Evolutionary conservation across 2,113 vertebrate genomes (phyloP), one percentile per base, ranked within the genome.

Genomic region (Ovis aries): DNA sequence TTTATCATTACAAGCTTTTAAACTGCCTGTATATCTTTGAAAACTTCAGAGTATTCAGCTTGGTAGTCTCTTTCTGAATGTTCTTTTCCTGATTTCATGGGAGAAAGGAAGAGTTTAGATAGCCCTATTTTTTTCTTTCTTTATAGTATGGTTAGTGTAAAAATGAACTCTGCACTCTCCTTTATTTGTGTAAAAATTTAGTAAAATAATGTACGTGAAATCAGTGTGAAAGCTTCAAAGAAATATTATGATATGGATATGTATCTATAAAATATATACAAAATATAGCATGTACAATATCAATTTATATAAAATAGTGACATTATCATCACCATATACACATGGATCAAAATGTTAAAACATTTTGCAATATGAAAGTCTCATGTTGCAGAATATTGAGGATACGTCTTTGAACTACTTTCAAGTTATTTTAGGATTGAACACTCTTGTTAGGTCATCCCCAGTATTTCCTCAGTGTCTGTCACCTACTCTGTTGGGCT

Each of bases 1-100:
- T 84, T 96, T 88, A 53, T 48, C 19, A 15, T 60, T 82, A 64
- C 13, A 74, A 33, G 15, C 67, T 84, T 92, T 92, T 77, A 91
- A 33, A 43, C 29, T 80, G 33, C 71, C 21, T 53, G 1, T 81
- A 10, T 83, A 45, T 53, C 23, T 93, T 94, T 45, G 4, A 71
- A 86, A 55, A 60, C 15, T 85, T 91, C 15, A 57, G 50, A 59
- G 29, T 82, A 52, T 15, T 86, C 21, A 40, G 7, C 21, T 85
- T 78, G 9, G 31, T 78, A 59, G 81, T 62, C 10, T 94, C 40
- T 60, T 90, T 81, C 7, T 62, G 29, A 78, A 17, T 94, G 6
- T 0, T 92, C 43, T 92, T 90, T 93, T 84, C 23, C 7, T 94
- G 59, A 92, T 67, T 80, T 59, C 60, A 50, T 19, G 78, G 16